Evolutionary conservation across 1,140 invertebrate species (phyloP), one percentile per base, ranked within the genome.

Genomic region (Drosophila trapezifrons): DNA sequence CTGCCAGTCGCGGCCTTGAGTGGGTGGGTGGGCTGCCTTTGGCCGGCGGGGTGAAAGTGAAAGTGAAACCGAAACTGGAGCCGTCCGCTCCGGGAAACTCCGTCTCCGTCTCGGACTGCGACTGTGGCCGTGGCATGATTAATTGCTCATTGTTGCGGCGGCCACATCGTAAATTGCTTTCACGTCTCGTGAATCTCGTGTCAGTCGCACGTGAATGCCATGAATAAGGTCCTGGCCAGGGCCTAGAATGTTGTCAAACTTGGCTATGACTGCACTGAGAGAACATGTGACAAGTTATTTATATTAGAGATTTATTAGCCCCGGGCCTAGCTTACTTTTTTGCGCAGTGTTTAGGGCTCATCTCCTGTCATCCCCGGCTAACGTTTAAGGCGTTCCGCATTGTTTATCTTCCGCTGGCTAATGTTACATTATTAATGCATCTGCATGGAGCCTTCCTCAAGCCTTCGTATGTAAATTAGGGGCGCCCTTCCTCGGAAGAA

Each of bases 371-470:
- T 57, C 51, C 15, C 42, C 9, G 67, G 65, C 66, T 47, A 57
- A 71, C 67, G 67, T 70, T 70, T 69, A 69, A 69, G 60, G 65
- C 67, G 64, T 71, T 71, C 67, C 65, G 67, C 67, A 70, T 71
- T 71, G 67, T 71, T 71, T 71, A 57, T 71, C 67, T 70, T 71
- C 67, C 66, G 58, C 42, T 22, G 59, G 58, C 81, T 84, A 84
- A 84, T 83, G 80, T 85, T 85, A 78, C 81, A 83, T 83, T 83
- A 84, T 83, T 83, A 83, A 83, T 80, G 80, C 81, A 82, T 78
- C 80, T 84, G 80, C 80, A 82, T 64, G 79, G 42, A 58, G 59
- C 47, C 49, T 29, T 57, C 69, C 54, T 62, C 43, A 43, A 70
- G 64, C 63, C 75, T 66, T 58, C 69, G 69, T 72, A 72, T 72